phyloP scores from a whole-genome alignment of 2,797 vertebrate species.

The Melanogrammus aeglefinus region DNA sequence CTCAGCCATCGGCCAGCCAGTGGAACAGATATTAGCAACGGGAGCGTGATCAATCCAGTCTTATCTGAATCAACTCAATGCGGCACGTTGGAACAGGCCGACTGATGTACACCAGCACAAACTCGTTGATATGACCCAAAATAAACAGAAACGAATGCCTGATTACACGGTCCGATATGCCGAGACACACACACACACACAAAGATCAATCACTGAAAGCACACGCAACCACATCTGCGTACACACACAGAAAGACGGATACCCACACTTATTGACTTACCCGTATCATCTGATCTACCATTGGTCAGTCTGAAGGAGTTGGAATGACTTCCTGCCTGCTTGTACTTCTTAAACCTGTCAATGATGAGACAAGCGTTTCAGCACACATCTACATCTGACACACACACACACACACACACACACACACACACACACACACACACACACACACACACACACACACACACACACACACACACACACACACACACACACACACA shows the following conservation, averaged over 20 bases:
- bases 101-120: neutral
- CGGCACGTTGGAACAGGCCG: slow-evolving; percentile 36
- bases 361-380: slow-evolving; percentile 27
- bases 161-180: neutral
- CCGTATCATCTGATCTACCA: slow-evolving; percentile 91
- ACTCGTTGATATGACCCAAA: slow-evolving; percentile 27
- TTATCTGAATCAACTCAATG: slow-evolving; percentile 32
- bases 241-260: neutral
- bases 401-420: slow-evolving; percentile 8
- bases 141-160: slow-evolving; percentile 12
- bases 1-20: slow-evolving; percentile 24
- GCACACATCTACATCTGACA: slow-evolving; percentile 17
- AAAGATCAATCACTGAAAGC: neutral
- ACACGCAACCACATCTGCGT: neutral
- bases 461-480: neutral
- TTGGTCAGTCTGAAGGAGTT: slow-evolving; percentile 95
- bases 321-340: slow-evolving; percentile 95
- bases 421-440: neutral
- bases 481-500: neutral
- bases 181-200: neutral
- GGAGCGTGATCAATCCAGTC: slow-evolving; percentile 41
- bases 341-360: slow-evolving; percentile 97
- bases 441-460: neutral
- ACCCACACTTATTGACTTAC: slow-evolving; percentile 64
- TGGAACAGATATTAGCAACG: slow-evolving; percentile 42